Percentiles rank a stretch among this genome's conserved stretches.
phyloP scores from a whole-genome alignment of 2,888 invertebrate genomes.

The Xylota segnis region DNA sequence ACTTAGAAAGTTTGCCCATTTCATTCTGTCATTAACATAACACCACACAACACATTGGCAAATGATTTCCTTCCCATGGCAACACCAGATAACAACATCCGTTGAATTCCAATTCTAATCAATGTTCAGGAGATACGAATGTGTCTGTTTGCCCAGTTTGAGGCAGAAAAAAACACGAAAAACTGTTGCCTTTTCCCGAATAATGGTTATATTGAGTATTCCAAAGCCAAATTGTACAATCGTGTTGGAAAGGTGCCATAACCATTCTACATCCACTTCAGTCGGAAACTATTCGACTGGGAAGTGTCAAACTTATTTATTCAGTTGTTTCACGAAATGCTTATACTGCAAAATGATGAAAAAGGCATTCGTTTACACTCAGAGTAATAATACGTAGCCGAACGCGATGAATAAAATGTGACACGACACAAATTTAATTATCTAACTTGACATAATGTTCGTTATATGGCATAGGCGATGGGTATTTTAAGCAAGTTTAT shows the following conservation, averaged over 20 bases:
- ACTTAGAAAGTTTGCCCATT: background rate
- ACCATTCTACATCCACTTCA: conserved; percentile 7
- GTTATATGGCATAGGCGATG: background rate
- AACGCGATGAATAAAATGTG: background rate
- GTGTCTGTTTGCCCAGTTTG: background rate
- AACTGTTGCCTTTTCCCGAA: background rate
- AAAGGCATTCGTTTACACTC: background rate
- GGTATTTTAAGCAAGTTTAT: no score
- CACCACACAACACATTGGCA: background rate
- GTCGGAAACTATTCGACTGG: conserved; percentile 20
- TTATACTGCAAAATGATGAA: background rate
- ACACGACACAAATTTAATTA: background rate
- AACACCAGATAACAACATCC: conserved; percentile 16
- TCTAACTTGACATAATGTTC: background rate
- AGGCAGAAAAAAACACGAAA: background rate
- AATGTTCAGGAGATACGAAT: background rate
- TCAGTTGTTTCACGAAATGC: conserved; percentile 19
- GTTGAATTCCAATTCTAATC: conserved; percentile 16
- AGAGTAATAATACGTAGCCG: background rate
- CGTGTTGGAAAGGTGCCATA: conserved; percentile 34
- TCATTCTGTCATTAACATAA: background rate
- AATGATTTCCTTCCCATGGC: conserved; percentile 21
- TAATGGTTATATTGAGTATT: background rate
- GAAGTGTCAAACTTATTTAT: conserved; percentile 12
- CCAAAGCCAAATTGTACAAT: conserved; percentile 4